Evolutionary conservation across 2,888 invertebrate species (phyloP).

Genomic region (Ceraclea dissimilis): DNA sequence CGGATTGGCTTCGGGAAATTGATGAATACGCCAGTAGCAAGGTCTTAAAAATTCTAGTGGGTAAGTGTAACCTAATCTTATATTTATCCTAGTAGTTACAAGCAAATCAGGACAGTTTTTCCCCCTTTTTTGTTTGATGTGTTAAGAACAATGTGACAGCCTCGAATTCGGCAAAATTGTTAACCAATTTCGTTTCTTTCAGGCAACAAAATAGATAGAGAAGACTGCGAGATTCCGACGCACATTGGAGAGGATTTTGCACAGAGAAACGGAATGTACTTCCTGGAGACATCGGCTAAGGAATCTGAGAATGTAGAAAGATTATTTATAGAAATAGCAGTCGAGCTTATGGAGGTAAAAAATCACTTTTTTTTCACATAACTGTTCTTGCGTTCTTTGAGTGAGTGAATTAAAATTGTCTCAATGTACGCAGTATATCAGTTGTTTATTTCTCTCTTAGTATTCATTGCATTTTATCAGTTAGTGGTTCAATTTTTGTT

Average conservation of each 20-base stretch:
- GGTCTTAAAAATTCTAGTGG: constrained; percentile 89
- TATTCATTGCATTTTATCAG: too few relatives aligned
- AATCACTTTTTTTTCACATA: too few relatives aligned
- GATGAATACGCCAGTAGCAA: constrained; percentile 95
- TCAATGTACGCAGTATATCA: too few relatives aligned
- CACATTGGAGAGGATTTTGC: constrained; percentile 95
- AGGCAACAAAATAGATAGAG: constrained; percentile 97
- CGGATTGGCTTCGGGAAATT: constrained; percentile 95
- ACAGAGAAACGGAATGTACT: constrained; percentile 93
- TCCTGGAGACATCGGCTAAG: constrained; percentile 95
- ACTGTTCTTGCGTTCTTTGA: constrained; percentile 1
- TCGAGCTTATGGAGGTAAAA: constrained; percentile 74
- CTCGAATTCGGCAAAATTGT: too few relatives aligned
- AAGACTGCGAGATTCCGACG: constrained; percentile 90
- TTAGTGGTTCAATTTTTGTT: too few relatives aligned
- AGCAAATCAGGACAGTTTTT: too few relatives aligned
- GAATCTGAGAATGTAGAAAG: constrained; percentile 97
- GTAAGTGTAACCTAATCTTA: constrained; percentile 38
- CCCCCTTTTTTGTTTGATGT: too few relatives aligned
- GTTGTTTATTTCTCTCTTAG: too few relatives aligned
- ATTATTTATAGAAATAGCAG: constrained; percentile 94
- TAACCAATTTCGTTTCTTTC: neutral
- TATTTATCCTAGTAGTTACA: neutral
- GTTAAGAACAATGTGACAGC: too few relatives aligned
- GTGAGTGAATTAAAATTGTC: too few relatives aligned